Conservation (phyloP, 2,888 invertebrate genomes). For the Alviniconcha strummeri region DNA sequence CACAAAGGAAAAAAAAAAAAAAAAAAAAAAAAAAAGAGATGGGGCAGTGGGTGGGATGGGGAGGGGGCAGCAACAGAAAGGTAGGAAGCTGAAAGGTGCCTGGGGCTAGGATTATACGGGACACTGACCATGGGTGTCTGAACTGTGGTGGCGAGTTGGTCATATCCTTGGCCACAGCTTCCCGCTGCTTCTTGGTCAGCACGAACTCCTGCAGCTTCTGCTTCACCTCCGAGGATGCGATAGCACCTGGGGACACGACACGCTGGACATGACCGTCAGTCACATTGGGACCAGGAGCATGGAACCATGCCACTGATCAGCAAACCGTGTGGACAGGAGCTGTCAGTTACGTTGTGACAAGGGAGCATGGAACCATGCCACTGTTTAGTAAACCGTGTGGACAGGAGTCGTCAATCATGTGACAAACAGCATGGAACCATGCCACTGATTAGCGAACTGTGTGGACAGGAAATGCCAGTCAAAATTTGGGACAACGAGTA, state of each 20-base stretch:
- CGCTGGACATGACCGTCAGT: background rate
- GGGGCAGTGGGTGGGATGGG: background rate
- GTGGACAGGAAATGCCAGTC: no score
- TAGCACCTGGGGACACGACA: slow-evolving; percentile 78
- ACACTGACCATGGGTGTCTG: slow-evolving; percentile 82
- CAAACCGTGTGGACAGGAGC: no score
- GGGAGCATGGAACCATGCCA: background rate
- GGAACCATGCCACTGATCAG: background rate
- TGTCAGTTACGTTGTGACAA: no score
- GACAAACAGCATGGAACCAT: no score
- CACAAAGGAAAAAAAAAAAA: background rate
- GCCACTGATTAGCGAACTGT: no score
- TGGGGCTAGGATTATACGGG: no score
- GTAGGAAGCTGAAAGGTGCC: no score
- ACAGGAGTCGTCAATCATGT: no score
- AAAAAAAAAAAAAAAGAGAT: background rate
- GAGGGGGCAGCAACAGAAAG: no score
- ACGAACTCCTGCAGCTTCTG: slow-evolving; percentile 88
- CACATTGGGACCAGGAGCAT: no score
- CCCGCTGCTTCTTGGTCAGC: slow-evolving; percentile 80
- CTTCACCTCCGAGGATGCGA: slow-evolving; percentile 96
- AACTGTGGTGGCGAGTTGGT: slow-evolving; percentile 81
- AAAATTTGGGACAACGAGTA: no score
- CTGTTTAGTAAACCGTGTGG: no score
- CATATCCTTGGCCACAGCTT: slow-evolving; percentile 76